Evolutionary conservation across 1,140 invertebrate genomes (phyloP), one percentile per base, ranked within the genome.

Genomic region (Physella acuta): DNA sequence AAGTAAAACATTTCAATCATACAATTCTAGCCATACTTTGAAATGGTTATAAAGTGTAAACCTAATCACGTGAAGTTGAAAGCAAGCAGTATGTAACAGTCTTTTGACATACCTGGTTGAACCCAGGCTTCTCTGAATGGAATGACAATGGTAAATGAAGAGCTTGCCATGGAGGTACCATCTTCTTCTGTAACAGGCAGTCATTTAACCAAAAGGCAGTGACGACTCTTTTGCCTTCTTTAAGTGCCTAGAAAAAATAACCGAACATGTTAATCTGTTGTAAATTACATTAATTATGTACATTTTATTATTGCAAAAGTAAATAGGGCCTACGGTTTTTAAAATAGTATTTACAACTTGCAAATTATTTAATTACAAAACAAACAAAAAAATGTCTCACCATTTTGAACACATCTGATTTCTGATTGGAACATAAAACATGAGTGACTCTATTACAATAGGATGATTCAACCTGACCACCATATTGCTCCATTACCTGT

Each of bases 161-260:
- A 3, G 93, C 93, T 76, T 94, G 91, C 91, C 92, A 97, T 0
- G 96, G 95, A 1, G 94, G 93, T 66, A 90, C 79, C 78, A 97
- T 90, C 80, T 93, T 92, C 75, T 94, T 91, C 63, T 92, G 90
- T 0, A 89, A 80, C 67, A 97, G 89, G 33, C 94, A 91, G 83
- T 98, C 95, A 70, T 92, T 95, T 17, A 99, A 85, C 96, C 96
- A 99, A 85, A 93, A 93, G 14, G 94, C 91, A 5, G 94, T 97
- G 4, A 98, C 93, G 79, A 95, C 93, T 30, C 94, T 89, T 83
- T 92, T 91, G 2, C 89, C 89, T 83, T 94, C 92, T 31, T 91
- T 87, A 17, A 93, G 80, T 0, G 91, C 92, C 61, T 63, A 31
- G 26, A 44, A n/a, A n/a, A n/a, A n/a, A n/a, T n/a, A n/a, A n/a